phyloP scores from a whole-genome alignment of 1,140 invertebrate genomes.

The Trigoniulus corallinus region DNA sequence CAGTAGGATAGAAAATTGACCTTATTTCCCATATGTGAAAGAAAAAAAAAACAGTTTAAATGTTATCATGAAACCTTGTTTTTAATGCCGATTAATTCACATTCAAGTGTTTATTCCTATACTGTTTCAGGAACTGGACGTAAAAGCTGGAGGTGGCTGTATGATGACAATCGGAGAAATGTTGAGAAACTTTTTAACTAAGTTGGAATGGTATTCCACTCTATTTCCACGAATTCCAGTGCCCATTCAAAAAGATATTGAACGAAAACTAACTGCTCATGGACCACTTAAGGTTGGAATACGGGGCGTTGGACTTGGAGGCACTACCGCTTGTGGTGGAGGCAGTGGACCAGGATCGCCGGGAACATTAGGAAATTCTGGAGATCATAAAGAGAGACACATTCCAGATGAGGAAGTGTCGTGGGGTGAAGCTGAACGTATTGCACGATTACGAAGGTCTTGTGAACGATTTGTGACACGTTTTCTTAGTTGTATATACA shows the following conservation, averaged over 20 bases:
- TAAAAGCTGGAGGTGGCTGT: constrained; percentile 91
- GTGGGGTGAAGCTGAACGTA: constrained; percentile 32
- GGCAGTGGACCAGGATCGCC: constrained; percentile 24
- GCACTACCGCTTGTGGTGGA: constrained; percentile 14
- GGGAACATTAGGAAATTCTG: background rate
- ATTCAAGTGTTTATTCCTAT: constrained; percentile 10
- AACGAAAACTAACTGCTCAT: constrained; percentile 44
- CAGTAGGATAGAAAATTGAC: too few relatives aligned
- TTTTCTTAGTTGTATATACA: background rate
- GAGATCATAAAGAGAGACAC: constrained; percentile 10
- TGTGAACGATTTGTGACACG: too few relatives aligned
- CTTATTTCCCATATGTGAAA: too few relatives aligned
- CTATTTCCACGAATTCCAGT: constrained; percentile 98
- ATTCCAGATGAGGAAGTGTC: constrained; percentile 34
- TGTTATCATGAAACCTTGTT: too few relatives aligned
- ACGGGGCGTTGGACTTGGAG: constrained; percentile 25
- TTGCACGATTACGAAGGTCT: constrained; percentile 5
- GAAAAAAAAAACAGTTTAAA: too few relatives aligned
- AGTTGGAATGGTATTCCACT: constrained; percentile 95
- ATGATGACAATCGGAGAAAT: constrained; percentile 87
- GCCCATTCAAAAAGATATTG: constrained; percentile 74
- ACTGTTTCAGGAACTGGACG: constrained; percentile 62
- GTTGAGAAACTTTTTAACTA: constrained; percentile 80
- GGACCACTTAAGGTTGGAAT: constrained; percentile 26
- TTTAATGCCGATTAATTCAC: too few relatives aligned